Percentiles rank a stretch among this genome's conserved stretches.
phyloP scores from a whole-genome alignment of 92 coral and sea anemone species.

The Scolanthus callimorphus region DNA sequence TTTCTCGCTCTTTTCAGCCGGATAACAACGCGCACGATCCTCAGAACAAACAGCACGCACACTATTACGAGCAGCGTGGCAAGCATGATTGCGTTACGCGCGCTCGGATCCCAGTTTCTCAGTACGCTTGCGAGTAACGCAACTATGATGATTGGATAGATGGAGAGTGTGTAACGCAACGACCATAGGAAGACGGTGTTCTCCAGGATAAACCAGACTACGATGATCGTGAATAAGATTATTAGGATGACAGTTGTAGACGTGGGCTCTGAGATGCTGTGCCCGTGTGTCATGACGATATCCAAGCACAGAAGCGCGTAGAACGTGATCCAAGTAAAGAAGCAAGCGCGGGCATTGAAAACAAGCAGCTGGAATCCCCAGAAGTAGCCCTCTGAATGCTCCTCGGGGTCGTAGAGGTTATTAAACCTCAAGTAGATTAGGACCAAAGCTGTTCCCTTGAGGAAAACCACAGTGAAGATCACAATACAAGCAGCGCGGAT shows the following conservation, averaged over 20 bases:
- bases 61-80: not conserved
- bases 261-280: slow-evolving; percentile 9
- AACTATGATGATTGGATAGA: slow-evolving; percentile 13
- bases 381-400: slow-evolving; percentile 15
- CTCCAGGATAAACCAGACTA: slow-evolving; percentile 26
- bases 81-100: slow-evolving; percentile 17
- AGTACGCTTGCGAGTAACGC: slow-evolving; percentile 12
- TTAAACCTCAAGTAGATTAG: slow-evolving; percentile 18
- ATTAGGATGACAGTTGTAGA: slow-evolving; percentile 19
- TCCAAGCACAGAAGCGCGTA: slow-evolving; percentile 13
- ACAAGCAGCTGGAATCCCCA: slow-evolving; percentile 32
- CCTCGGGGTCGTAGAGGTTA: slow-evolving; percentile 15
- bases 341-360: slow-evolving; percentile 15
- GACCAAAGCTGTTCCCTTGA: slow-evolving; percentile 29
- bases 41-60: slow-evolving; percentile 6
- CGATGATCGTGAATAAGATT: not conserved
- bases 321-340: not conserved
- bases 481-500: slow-evolving; percentile 20
- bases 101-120: slow-evolving; percentile 21
- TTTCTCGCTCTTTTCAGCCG: slow-evolving; percentile 19
- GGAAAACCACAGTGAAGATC: slow-evolving; percentile 25
- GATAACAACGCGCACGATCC: slow-evolving; percentile 6
- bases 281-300: slow-evolving; percentile 8
- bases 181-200: slow-evolving; percentile 20
- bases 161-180: slow-evolving; percentile 27